Evolutionary conservation across 2,797 vertebrate genomes (phyloP), one percentile per base, ranked within the genome.

Genomic region (Zenarchopterus dispar): DNA sequence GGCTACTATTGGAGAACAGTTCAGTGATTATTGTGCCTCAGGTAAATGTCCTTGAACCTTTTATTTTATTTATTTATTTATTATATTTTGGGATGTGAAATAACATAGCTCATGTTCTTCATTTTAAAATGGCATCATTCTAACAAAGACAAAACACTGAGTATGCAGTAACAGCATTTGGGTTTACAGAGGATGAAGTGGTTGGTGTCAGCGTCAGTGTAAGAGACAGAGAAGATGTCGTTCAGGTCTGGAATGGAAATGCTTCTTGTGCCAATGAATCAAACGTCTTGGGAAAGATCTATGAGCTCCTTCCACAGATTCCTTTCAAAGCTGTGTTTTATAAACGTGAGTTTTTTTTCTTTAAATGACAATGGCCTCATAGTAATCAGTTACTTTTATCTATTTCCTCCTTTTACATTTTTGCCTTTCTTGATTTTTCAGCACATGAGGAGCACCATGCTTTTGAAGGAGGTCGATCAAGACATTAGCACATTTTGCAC

Each of bases 161-260:
- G 31, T 63, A 41, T 45, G 21, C 15, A 21, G 60, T 8, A 4
- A 22, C 50, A 3, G 21, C 0, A 8, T 33, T 3, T 53, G 0
- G 58, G 41, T n/a, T 36, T 67, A 24, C 88, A 99, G 97, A 95
- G 51, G 97, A 99, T 62, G 97, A 99, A 90, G 95, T 99, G 0
- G 94, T 97, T 42, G 97, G 97, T 2, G 95, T 98, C 41, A 98
- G 97, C 4, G 93, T 98, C 86, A 98, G 97, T 0, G 87, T 99
- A 21, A 91, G 96, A 70, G 96, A 98, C 81, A 89, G 95, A 72
- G 97, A 99, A 61, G 96, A 98, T 44, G 86, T 98, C 22, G 80
- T 99, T 78, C 97, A 98, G 89, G 94, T 99, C 62, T 98, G 97
- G 97, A 99, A 99, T 22, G 93, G 94, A 81, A 97, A 97, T 2